phyloP scores from a whole-genome alignment of 2,888 invertebrate genomes.

The Stenurella melanura region DNA sequence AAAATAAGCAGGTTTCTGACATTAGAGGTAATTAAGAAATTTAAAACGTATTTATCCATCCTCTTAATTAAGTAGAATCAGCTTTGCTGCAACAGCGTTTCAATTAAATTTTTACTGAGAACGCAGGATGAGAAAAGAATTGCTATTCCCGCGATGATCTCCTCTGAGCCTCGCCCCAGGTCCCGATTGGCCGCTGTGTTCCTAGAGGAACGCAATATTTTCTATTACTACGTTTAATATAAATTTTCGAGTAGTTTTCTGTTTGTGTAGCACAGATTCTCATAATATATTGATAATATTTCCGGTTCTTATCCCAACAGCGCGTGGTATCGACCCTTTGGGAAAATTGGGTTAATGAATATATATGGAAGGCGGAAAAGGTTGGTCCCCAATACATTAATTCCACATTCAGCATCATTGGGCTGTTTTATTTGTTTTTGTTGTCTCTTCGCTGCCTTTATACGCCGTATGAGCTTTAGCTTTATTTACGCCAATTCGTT shows the following conservation, averaged over 20 bases:
- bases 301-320: slow-evolving; percentile 3
- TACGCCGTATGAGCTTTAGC: not conserved
- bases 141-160: not conserved
- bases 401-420: slow-evolving; percentile 17
- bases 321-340: not conserved
- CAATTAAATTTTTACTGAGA: slow-evolving; percentile 7
- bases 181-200: not conserved
- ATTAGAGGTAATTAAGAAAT: no score
- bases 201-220: not conserved
- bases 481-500: slow-evolving; percentile 20
- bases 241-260: not conserved
- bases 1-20: not conserved
- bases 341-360: slow-evolving; percentile 26
- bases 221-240: not conserved
- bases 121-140: not conserved
- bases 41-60: not conserved
- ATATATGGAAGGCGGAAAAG: slow-evolving; percentile 16
- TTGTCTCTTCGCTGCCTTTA: not conserved
- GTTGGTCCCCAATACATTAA: slow-evolving; percentile 31
- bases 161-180: not conserved
- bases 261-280: not conserved
- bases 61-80: not conserved
- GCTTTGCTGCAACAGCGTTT: not conserved
- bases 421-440: slow-evolving; percentile 23
- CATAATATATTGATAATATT: slow-evolving; percentile 5